These are phyloP conservation scores for Takifugu ocellatus DNA, from an alignment of 2,797 vertebrate genomes.

Conservation along the genomic window DNA sequence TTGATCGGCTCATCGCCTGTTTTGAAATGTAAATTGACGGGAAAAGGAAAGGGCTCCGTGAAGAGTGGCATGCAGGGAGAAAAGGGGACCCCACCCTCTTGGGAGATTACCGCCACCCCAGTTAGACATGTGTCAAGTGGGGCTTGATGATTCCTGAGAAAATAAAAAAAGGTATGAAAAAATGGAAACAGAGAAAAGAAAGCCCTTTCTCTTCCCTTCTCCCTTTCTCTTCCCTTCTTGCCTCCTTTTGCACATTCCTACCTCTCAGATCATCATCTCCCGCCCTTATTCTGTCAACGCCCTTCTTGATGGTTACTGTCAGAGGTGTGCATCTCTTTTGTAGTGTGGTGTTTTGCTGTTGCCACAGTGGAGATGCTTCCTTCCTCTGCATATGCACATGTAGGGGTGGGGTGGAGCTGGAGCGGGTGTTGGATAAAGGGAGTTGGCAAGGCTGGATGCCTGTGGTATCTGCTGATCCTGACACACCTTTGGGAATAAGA, in stretches of 20 bases:
- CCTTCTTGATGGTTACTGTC: constrained; percentile 80
- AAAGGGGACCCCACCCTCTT: constrained; percentile 72
- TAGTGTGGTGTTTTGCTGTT: constrained; percentile 72
- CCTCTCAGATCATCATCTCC: constrained; percentile 81
- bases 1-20: constrained; percentile 74
- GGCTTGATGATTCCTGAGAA: constrained; percentile 77
- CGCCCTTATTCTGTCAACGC: constrained; percentile 84
- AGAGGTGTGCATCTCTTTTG: constrained; percentile 79
- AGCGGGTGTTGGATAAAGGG: constrained; percentile 16
- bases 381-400: constrained; percentile 82
- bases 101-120: constrained; percentile 73
- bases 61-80: constrained; percentile 64
- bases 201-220: constrained; percentile 68
- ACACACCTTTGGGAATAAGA: constrained; percentile 69
- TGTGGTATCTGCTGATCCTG: constrained; percentile 61
- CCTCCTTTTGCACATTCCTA: constrained; percentile 72
- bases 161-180: constrained; percentile 55
- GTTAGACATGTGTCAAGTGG: constrained; percentile 78
- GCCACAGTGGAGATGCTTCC: constrained; percentile 65
- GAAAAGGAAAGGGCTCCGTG: constrained; percentile 54
- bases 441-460: constrained; percentile 34
- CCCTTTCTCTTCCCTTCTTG: constrained; percentile 68
- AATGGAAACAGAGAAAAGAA: constrained; percentile 60
- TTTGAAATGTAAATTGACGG: constrained; percentile 81
- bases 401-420: constrained; percentile 50